Conservation (phyloP, 2,113 vertebrate genomes). For the Passer montanus region DNA sequence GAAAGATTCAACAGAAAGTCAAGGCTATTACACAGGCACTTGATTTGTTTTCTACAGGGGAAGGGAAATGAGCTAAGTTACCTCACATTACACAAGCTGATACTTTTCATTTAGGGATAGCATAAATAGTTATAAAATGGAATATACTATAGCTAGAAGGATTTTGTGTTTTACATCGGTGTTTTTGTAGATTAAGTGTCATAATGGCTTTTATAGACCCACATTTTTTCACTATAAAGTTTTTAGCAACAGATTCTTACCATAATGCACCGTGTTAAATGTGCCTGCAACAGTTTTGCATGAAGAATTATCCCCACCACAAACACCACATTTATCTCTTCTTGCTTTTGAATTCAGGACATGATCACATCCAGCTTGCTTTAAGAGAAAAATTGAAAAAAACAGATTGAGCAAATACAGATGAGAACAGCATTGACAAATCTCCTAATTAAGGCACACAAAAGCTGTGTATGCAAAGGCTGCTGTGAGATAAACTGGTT, state of each 20-base stretch:
- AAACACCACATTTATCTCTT: constrained; percentile 97
- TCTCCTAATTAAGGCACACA: constrained; percentile 47
- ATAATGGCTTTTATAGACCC: constrained; percentile 23
- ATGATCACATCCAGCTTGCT: constrained; percentile 99
- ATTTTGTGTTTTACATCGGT: constrained; percentile 3
- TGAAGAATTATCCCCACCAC: constrained; percentile 97
- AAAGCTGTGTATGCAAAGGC: constrained; percentile 19
- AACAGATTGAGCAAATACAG: constrained; percentile 51
- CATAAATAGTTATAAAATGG: constrained; percentile 7
- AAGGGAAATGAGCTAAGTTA: constrained; percentile 9
- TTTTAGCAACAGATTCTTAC: constrained; percentile 77
- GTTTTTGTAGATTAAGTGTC: constrained; percentile 25
- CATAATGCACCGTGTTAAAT: constrained; percentile 93
- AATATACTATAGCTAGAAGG: background rate
- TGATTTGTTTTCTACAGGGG: background rate
- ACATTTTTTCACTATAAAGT: constrained; percentile 36
- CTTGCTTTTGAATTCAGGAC: constrained; percentile 97
- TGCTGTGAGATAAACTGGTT: background rate
- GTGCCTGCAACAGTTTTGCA: constrained; percentile 95
- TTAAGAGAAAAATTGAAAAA: constrained; percentile 72
- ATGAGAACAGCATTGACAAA: constrained; percentile 43
- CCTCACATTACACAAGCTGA: background rate
- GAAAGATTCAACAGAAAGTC: constrained; percentile 33
- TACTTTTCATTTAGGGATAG: constrained; percentile 3
- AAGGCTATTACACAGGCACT: background rate